A percentile compares a stretch with the other conserved stretches of the same genome.
These are phyloP conservation scores for Lontra canadensis DNA, from an alignment of 2,113 vertebrate species.

Conservation along the genomic window DNA sequence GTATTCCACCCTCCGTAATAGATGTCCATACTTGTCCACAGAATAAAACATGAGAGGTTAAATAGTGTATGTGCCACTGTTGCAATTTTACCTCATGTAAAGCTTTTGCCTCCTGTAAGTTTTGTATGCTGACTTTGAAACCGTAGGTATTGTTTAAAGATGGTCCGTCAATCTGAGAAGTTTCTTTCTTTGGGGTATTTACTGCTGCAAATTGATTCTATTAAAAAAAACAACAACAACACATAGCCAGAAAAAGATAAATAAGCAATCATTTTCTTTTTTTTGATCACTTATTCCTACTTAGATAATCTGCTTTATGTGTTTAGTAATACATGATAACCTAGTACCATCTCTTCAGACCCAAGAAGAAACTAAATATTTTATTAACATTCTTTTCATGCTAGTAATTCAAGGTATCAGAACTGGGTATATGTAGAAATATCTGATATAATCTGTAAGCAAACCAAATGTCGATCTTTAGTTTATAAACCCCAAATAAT, in stretches of 20 bases:
- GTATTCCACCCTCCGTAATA: neutral
- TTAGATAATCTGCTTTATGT: slow-evolving; percentile 32
- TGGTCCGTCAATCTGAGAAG: slow-evolving; percentile 96
- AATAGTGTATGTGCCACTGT: neutral
- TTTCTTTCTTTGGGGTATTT: slow-evolving; percentile 90
- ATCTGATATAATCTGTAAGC: slow-evolving; percentile 35
- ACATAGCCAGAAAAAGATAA: slow-evolving; percentile 70
- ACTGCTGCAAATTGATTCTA: slow-evolving; percentile 95
- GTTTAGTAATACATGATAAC: neutral
- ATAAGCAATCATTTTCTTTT: slow-evolving; percentile 53
- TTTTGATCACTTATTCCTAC: slow-evolving; percentile 43
- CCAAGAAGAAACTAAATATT: slow-evolving; percentile 25
- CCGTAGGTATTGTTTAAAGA: slow-evolving; percentile 96
- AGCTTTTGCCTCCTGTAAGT: slow-evolving; percentile 96
- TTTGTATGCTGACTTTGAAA: slow-evolving; percentile 98
- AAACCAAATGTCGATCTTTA: slow-evolving; percentile 18
- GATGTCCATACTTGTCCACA: neutral
- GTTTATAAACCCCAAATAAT: slow-evolving; percentile 28
- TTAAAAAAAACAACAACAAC: neutral
- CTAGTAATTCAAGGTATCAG: slow-evolving; percentile 23
- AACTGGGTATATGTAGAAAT: slow-evolving; percentile 24
- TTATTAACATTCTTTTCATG: slow-evolving; percentile 49
- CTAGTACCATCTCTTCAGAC: neutral
- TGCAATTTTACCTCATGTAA: slow-evolving; percentile 93
- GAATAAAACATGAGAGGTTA: neutral